Conservation (phyloP, 2,797 vertebrate species). For the Tragopan temminckii region DNA sequence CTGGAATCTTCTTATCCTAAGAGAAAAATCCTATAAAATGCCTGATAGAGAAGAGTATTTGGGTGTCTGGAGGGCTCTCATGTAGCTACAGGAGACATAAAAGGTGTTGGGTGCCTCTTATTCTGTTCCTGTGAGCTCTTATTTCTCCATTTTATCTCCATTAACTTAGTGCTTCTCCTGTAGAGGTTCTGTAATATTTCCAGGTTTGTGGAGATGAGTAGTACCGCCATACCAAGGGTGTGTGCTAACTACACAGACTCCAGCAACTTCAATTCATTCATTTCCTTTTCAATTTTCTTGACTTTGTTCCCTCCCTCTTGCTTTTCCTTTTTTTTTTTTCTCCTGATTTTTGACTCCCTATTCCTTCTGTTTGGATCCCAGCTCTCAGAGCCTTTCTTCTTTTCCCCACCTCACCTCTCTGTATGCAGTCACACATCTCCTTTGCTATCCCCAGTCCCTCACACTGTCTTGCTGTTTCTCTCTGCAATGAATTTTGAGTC, state of each 20-base stretch:
- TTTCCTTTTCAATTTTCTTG: not conserved
- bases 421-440: fast-evolving
- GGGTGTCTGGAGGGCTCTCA: not conserved
- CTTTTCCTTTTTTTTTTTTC: not conserved
- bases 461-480: not conserved
- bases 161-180: not conserved
- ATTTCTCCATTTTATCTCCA: conserved; percentile 33
- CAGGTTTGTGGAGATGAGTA: conserved; percentile 24
- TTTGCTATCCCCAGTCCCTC: not conserved
- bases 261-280: not conserved
- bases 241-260: not conserved
- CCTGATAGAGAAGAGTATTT: not conserved
- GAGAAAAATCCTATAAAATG: not conserved
- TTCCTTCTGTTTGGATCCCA: not conserved
- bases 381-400: not conserved
- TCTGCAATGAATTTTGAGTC: not conserved
- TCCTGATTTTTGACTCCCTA: conserved; percentile 4
- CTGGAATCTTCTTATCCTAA: not conserved
- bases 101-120: not conserved
- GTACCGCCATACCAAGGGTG: fast-evolving
- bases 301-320: not conserved
- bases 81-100: not conserved
- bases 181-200: conserved; percentile 35
- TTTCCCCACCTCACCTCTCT: not conserved
- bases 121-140: not conserved